Conservation (phyloP, 2,888 invertebrate genomes). For the Macrophya alboannulata region DNA sequence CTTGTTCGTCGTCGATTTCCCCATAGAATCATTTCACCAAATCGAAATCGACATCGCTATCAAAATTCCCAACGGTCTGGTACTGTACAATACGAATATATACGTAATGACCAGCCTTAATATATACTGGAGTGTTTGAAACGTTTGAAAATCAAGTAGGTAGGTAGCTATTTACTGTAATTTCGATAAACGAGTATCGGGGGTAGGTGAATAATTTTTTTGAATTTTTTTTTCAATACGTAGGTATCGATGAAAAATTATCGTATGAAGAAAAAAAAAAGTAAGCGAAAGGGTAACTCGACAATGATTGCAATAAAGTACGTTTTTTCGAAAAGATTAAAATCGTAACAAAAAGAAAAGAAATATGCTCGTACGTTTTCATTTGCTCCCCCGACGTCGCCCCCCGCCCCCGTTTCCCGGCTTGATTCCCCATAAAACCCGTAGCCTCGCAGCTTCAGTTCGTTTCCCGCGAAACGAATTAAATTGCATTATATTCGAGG, state of each 20-base stretch:
- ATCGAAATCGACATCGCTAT: constrained; percentile 9
- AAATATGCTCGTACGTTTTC: constrained; percentile 18
- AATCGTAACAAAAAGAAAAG: neutral
- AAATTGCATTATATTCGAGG: constrained; percentile 48
- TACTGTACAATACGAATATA: neutral
- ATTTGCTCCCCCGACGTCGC: constrained; percentile 6
- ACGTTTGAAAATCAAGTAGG: neutral
- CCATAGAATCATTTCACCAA: neutral
- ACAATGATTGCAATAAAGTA: too few species aligned
- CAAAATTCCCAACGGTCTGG: constrained; percentile 30
- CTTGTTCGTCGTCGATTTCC: neutral
- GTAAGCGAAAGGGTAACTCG: neutral
- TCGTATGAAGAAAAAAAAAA: neutral
- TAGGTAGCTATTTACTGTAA: too few species aligned
- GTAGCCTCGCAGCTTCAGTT: neutral
- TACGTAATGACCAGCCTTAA: constrained; percentile 9
- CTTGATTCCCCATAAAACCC: neutral
- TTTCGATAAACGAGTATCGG: constrained; percentile 19
- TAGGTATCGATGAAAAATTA: too few species aligned
- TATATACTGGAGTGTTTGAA: neutral
- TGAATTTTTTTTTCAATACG: neutral
- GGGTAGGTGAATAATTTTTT: neutral
- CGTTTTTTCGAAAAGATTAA: neutral
- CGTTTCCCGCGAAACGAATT: constrained; percentile 38
- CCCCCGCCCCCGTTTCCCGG: neutral